These are phyloP conservation scores for Proisotoma minuta DNA, from an alignment of 2,888 invertebrate species.

Conservation along the genomic window DNA sequence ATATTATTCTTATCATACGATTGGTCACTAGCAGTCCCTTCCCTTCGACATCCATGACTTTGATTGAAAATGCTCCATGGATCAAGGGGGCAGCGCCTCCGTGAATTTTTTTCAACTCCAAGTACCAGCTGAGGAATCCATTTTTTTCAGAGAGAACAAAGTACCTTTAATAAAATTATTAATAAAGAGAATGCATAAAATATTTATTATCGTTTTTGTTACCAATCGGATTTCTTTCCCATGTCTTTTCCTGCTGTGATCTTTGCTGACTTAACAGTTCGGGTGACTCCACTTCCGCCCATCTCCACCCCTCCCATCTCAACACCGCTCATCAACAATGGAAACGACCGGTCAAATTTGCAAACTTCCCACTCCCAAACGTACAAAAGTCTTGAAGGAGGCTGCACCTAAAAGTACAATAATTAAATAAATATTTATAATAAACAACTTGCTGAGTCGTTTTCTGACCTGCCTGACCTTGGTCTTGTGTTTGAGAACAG, in stretches of 20 bases:
- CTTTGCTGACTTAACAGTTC: conserved; percentile 11
- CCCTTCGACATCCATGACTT: conserved; percentile 6
- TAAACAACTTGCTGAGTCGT: not conserved
- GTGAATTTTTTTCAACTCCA: conserved; percentile 10
- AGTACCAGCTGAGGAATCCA: conserved; percentile 13
- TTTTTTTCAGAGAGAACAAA: conserved; percentile 5
- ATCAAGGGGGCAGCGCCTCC: not conserved
- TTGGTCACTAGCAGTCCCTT: not conserved
- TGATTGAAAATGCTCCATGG: conserved; percentile 6
- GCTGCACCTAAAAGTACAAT: not conserved
- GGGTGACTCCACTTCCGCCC: not conserved
- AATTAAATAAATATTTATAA: not conserved
- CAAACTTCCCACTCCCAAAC: conserved; percentile 22
- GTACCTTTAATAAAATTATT: conserved; percentile 10
- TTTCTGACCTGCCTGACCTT: conserved; percentile 9
- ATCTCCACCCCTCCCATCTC: too few species aligned
- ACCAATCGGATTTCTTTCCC: conserved; percentile 13
- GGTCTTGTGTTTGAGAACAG: conserved; percentile 3
- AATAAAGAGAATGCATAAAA: not conserved
- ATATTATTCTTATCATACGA: too few species aligned
- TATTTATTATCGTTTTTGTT: too few species aligned
- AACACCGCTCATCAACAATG: not conserved
- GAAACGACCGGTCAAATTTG: conserved; percentile 15
- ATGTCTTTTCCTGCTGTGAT: conserved; percentile 13
- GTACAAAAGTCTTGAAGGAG: conserved; percentile 5